Conservation (phyloP, 2,113 vertebrate species). For the Megaceryle torquata region DNA sequence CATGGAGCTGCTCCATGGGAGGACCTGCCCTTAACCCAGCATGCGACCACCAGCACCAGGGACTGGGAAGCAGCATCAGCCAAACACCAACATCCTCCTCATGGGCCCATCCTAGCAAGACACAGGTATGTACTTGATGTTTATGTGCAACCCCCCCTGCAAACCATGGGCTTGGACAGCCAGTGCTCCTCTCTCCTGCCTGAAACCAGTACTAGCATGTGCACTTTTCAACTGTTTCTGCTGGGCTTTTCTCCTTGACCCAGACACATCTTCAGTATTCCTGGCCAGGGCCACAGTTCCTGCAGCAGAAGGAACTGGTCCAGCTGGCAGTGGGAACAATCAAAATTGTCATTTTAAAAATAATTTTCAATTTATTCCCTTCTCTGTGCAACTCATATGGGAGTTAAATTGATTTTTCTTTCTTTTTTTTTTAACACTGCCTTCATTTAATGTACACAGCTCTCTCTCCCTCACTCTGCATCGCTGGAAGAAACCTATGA, state of each 20-base stretch:
- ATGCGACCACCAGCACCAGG: not conserved
- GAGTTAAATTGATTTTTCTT: slow-evolving; percentile 47
- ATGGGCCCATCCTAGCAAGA: not conserved
- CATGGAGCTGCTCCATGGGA: not conserved
- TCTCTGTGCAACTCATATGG: slow-evolving; percentile 12
- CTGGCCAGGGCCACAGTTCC: not conserved
- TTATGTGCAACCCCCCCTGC: not conserved
- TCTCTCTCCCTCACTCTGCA: not conserved
- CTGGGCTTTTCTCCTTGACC: not conserved
- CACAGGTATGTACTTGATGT: not conserved
- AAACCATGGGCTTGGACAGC: not conserved
- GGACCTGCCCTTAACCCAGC: not conserved
- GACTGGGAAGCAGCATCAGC: not conserved
- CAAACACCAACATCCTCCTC: not conserved
- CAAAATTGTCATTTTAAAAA: slow-evolving; percentile 21
- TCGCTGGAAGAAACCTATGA: not conserved
- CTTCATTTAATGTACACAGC: not conserved
- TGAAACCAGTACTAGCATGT: not conserved
- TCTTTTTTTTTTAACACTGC: not conserved
- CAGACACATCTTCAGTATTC: not conserved
- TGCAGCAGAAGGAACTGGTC: not conserved
- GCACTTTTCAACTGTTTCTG: not conserved
- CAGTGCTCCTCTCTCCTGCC: not conserved
- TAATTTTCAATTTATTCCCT: slow-evolving; percentile 41
- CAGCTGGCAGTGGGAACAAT: slow-evolving; percentile 25